Percentiles rank a stretch among this genome's conserved stretches.
Conservation (phyloP, 2,113 vertebrate species). For the Aegotheles bennettii region DNA sequence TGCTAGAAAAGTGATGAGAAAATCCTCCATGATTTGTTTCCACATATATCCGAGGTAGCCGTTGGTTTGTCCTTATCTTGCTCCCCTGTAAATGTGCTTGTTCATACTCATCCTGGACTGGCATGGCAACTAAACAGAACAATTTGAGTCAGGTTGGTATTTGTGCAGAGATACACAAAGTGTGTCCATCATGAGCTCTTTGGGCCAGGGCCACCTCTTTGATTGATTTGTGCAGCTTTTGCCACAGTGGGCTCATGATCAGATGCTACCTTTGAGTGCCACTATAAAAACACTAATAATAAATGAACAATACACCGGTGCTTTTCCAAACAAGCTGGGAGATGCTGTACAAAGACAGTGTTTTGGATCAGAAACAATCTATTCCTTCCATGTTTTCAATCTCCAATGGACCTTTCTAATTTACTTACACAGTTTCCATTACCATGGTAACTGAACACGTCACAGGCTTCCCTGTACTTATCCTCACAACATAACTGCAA, state of each 20-base stretch:
- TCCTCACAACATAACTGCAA: background rate
- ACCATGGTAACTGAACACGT: background rate
- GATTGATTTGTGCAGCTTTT: background rate
- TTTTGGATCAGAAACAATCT: background rate
- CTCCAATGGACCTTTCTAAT: background rate
- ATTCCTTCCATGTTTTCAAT: background rate
- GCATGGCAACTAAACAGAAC: background rate
- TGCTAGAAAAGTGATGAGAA: background rate
- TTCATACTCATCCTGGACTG: background rate
- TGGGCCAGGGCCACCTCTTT: background rate
- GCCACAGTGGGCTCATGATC: background rate
- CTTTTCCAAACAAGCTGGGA: background rate
- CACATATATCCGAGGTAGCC: background rate
- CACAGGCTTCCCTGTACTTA: background rate
- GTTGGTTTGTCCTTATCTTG: background rate
- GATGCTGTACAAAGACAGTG: background rate
- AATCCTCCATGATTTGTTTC: background rate
- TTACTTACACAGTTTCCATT: background rate
- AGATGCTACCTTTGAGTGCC: background rate
- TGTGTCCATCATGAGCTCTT: background rate
- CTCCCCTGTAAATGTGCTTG: background rate
- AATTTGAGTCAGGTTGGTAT: background rate
- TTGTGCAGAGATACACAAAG: background rate
- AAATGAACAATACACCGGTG: background rate
- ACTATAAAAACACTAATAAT: background rate